Percentiles rank a stretch among this genome's conserved stretches.
These are phyloP conservation scores for Glyptemys insculpta DNA, from an alignment of 2,797 vertebrate genomes.

Conservation along the genomic window DNA sequence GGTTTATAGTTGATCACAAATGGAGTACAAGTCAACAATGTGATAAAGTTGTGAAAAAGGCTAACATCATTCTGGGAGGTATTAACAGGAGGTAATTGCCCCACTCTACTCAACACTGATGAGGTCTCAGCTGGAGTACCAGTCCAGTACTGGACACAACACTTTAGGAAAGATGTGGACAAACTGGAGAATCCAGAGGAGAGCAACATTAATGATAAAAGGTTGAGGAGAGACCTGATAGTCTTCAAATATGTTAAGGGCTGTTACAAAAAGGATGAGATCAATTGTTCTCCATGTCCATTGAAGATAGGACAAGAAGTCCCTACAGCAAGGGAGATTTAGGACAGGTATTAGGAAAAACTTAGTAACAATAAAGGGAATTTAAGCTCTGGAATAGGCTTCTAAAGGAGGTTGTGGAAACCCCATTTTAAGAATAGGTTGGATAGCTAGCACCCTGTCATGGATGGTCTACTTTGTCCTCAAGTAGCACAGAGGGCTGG, in stretches of 20 bases:
- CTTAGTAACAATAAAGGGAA: not conserved
- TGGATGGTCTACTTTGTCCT: not conserved
- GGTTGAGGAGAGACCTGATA: not conserved
- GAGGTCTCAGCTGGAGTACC: not conserved
- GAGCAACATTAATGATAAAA: not conserved
- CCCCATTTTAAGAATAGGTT: not conserved
- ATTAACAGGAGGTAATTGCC: not conserved
- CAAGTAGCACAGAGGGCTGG: not conserved
- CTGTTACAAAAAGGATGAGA: not conserved
- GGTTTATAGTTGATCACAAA: not conserved
- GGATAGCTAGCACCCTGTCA: not conserved
- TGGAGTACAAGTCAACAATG: not conserved
- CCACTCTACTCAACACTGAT: not conserved
- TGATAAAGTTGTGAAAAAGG: not conserved
- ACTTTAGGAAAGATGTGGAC: not conserved
- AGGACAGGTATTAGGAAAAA: not conserved
- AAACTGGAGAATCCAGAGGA: not conserved
- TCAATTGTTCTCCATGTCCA: not conserved
- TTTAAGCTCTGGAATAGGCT: not conserved
- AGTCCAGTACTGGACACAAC: not conserved
- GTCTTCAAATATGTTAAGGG: not conserved
- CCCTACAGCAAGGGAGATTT: not conserved
- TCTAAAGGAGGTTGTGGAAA: not conserved
- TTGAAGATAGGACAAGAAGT: not conserved
- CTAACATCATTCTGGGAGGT: not conserved